Conservation (phyloP, 2,797 vertebrate genomes). For the Rachycentron canadum region DNA sequence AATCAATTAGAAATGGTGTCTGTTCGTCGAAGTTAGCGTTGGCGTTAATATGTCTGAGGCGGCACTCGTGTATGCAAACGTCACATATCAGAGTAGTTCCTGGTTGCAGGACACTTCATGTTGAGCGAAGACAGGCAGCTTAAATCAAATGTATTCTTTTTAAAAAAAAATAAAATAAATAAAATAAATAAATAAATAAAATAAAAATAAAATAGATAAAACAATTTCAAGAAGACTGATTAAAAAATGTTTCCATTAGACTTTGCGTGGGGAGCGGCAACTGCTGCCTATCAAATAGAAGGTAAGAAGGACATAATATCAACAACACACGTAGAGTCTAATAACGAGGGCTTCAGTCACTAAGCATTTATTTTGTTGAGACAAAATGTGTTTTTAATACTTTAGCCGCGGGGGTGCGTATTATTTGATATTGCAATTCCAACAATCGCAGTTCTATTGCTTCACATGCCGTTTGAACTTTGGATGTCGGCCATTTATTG, state of each 20-base stretch:
- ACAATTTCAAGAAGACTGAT: neutral
- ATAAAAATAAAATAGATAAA: no score
- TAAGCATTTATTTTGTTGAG: neutral
- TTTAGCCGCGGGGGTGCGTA: neutral
- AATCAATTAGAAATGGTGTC: neutral
- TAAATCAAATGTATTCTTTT: neutral
- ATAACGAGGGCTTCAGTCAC: neutral
- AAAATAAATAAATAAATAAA: no score
- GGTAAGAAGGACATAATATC: constrained; percentile 80
- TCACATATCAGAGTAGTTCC: neutral
- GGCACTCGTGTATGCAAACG: constrained; percentile 3
- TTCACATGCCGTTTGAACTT: neutral
- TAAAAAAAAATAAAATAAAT: neutral
- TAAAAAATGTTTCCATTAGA: constrained; percentile 85
- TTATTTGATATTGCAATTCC: neutral
- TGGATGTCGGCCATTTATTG: neutral
- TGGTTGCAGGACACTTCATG: neutral
- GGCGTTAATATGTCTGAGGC: neutral
- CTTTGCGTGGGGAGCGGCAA: constrained; percentile 90
- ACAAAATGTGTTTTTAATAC: neutral
- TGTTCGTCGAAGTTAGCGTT: no score
- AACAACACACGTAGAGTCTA: no score
- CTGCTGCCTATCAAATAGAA: constrained; percentile 92
- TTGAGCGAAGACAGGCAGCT: no score
- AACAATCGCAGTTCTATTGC: neutral